Evolutionary conservation across 2,888 invertebrate species (phyloP), one percentile per base, ranked within the genome.

Genomic region (Timandra comae): DNA sequence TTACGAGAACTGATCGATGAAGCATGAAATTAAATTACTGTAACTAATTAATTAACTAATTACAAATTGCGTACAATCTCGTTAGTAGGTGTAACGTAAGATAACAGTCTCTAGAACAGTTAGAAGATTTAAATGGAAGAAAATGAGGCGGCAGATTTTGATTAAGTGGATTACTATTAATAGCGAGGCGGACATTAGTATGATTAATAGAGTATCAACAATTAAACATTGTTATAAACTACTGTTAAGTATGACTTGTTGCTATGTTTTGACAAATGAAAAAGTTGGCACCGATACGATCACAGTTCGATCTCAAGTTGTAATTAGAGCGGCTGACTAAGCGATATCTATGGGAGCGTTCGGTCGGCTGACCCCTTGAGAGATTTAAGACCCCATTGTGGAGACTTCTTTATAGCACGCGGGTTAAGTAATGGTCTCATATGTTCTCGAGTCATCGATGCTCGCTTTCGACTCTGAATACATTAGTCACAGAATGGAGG

Each of bases 321-420:
- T 71, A 67, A 74, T 75, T 73, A 73, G 67, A 61, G 35, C 52
- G 56, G 42, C 73, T 75, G 72, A 75, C 73, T 66, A 63, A 67
- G 73, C 73, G 55, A 47, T 67, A 73, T 73, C 63, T 65, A 65
- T 66, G 64, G 63, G 65, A 65, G 57, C 65, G 58, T 53, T 53
- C 57, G 24, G 6, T 8, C 24, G 24, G 10, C 24, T 6, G 9
- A 6, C 24, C 24, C 9, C 24, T 8, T 41, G 31, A 43, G 44
- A 57, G 60, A 70, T 69, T 67, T 67, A 69, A 61, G 48, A 49
- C 52, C 46, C 60, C 56, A 67, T 69, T 66, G 63, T 67, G 43
- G 49, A 42, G 54, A 53, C 56, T 67, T 61, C 62, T 68, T 64
- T 68, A 64, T 58, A 52, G 63, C 62, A 55, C 56, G 53, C 59